Percentiles rank a stretch among this genome's conserved stretches.
phyloP scores from a whole-genome alignment of 35 echinoderm and acorn worm genomes.

The Ptychodera flava region DNA sequence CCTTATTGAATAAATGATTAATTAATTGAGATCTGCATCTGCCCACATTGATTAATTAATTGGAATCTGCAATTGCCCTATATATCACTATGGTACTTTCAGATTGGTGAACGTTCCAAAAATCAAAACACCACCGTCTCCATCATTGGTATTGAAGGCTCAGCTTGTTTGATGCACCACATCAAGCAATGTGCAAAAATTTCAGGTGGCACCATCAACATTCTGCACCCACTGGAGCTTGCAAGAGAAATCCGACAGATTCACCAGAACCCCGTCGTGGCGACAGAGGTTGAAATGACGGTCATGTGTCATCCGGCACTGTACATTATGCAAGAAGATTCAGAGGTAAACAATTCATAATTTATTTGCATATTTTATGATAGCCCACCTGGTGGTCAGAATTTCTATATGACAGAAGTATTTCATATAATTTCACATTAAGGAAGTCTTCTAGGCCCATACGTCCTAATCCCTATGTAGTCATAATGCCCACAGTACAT shows the following conservation, averaged over 20 bases:
- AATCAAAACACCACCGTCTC: constrained; percentile 89
- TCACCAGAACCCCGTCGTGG: constrained; percentile 57
- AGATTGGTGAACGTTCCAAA: constrained; percentile 79
- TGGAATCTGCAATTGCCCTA: too few relatives aligned
- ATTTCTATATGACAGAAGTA: background rate
- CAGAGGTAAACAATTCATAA: too few relatives aligned
- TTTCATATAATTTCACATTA: background rate
- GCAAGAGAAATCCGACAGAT: constrained; percentile 63
- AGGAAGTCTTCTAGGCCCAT: background rate
- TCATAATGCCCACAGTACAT: too few relatives aligned
- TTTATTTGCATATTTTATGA: too few relatives aligned
- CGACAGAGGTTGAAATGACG: constrained; percentile 65
- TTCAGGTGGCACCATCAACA: constrained; percentile 69
- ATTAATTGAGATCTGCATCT: too few relatives aligned
- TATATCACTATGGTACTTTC: background rate
- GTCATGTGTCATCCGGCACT: constrained; percentile 71
- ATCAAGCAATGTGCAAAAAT: constrained; percentile 65
- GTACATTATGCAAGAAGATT: constrained; percentile 45
- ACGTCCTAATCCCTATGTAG: background rate
- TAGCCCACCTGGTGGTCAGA: too few relatives aligned
- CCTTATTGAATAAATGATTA: too few relatives aligned
- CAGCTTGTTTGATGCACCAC: constrained; percentile 44
- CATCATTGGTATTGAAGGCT: constrained; percentile 82
- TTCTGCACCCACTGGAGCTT: constrained; percentile 80
- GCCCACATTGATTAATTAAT: too few relatives aligned